phyloP scores from a whole-genome alignment of 1,140 invertebrate species.

The Micrasema minimum region DNA sequence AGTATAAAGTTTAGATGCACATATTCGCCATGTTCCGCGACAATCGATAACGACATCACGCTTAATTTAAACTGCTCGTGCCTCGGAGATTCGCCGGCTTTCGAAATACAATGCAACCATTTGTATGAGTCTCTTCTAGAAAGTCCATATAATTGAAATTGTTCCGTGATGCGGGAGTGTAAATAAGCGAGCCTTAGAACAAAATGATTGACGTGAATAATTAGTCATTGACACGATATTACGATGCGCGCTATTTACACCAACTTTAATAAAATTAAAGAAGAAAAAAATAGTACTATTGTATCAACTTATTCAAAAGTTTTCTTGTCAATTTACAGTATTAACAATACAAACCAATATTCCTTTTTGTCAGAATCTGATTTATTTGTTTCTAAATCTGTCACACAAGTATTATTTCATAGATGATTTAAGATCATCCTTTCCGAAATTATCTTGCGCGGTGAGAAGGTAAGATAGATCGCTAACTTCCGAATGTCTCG shows the following conservation, averaged over 20 bases:
- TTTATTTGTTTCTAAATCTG: no score
- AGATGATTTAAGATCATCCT: no score
- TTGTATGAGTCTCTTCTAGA: neutral
- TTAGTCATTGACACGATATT: neutral
- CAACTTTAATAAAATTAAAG: neutral
- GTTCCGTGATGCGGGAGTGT: neutral
- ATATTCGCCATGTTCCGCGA: conserved; percentile 25
- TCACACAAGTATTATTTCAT: no score
- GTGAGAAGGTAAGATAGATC: no score
- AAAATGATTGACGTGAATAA: conserved; percentile 8
- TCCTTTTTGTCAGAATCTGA: no score
- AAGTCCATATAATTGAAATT: conserved; percentile 2
- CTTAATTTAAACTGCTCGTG: conserved; percentile 34
- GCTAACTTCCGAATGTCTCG: no score
- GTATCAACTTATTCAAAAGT: no score
- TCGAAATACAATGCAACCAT: conserved; percentile 3
- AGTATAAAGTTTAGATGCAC: conserved; percentile 22
- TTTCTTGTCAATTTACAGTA: no score
- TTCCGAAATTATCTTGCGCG: no score
- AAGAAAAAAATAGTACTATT: no score
- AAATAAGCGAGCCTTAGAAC: neutral
- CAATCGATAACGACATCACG: conserved; percentile 35
- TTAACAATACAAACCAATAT: no score
- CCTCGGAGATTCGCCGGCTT: conserved; percentile 1
- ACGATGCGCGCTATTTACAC: conserved; percentile 6